Conservation (phyloP, 2,888 invertebrate genomes). For the Parelbella ahira region DNA sequence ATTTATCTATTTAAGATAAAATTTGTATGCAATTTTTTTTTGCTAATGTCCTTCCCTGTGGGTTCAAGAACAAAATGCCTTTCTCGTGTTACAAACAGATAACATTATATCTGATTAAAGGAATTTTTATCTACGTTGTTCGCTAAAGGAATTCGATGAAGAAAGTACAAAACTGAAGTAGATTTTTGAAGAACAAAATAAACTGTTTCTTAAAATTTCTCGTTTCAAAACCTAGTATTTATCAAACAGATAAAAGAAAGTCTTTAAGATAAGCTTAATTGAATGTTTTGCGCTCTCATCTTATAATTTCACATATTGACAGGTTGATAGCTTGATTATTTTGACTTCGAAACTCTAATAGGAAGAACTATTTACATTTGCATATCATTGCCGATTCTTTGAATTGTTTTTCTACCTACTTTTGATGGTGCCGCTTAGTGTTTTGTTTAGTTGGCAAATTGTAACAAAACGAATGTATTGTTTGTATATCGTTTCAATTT, state of each 20-base stretch:
- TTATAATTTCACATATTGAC: slow-evolving; percentile 8
- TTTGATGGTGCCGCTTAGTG: slow-evolving; percentile 12
- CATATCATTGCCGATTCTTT: slow-evolving; percentile 16
- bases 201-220: not conserved
- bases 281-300: slow-evolving; percentile 1
- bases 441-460: slow-evolving; percentile 21
- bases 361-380: slow-evolving; percentile 12
- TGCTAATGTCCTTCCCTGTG: slow-evolving; percentile 28
- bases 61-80: slow-evolving; percentile 41
- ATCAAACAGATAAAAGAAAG: not conserved
- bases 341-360: slow-evolving; percentile 11
- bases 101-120: slow-evolving; percentile 45
- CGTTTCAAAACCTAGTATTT: no score
- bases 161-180: slow-evolving; percentile 12
- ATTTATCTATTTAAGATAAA: slow-evolving; percentile 38
- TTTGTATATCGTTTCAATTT: slow-evolving; percentile 23
- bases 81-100: slow-evolving; percentile 59
- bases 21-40: slow-evolving; percentile 35
- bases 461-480: slow-evolving; percentile 10
- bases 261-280: slow-evolving; percentile 9
- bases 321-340: slow-evolving; percentile 16
- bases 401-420: slow-evolving; percentile 19
- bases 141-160: slow-evolving; percentile 17
- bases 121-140: slow-evolving; percentile 36
- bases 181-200: slow-evolving; percentile 1